Evolutionary conservation across 2,113 vertebrate species (phyloP).

Genomic region (Spea bombifrons): DNA sequence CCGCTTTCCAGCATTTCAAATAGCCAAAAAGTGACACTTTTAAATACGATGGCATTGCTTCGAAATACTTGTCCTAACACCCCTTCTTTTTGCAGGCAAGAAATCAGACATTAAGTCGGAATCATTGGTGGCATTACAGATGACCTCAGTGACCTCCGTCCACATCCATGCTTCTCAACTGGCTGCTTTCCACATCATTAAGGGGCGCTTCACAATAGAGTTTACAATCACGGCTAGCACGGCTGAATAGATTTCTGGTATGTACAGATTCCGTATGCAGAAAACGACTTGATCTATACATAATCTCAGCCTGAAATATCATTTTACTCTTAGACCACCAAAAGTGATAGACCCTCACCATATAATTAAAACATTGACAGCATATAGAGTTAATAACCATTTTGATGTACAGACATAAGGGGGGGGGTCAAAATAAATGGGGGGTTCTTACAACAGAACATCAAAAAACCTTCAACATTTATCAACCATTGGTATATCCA

Average conservation of each 20-base stretch:
- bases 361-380: too few relatives aligned
- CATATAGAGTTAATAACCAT: too few relatives aligned
- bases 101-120: not conserved
- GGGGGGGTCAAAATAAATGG: too few relatives aligned
- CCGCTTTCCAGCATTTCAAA: too few relatives aligned
- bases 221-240: not conserved
- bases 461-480: too few relatives aligned
- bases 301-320: not conserved
- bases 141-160: not conserved
- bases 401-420: too few relatives aligned
- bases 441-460: not conserved
- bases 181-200: conserved; percentile 25
- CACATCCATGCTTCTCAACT: not conserved
- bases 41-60: not conserved
- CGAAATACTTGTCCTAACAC: not conserved
- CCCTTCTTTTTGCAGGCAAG: not conserved
- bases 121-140: not conserved
- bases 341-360: too few relatives aligned
- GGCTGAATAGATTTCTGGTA: conserved; percentile 10
- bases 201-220: conserved; percentile 18
- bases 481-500: too few relatives aligned
- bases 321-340: too few relatives aligned
- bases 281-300: not conserved
- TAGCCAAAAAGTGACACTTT: too few relatives aligned
- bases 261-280: not conserved